Percentiles rank a stretch among this genome's conserved stretches.
phyloP scores from a whole-genome alignment of 2,888 invertebrate genomes.

The Scelioninae gen. 1 region DNA sequence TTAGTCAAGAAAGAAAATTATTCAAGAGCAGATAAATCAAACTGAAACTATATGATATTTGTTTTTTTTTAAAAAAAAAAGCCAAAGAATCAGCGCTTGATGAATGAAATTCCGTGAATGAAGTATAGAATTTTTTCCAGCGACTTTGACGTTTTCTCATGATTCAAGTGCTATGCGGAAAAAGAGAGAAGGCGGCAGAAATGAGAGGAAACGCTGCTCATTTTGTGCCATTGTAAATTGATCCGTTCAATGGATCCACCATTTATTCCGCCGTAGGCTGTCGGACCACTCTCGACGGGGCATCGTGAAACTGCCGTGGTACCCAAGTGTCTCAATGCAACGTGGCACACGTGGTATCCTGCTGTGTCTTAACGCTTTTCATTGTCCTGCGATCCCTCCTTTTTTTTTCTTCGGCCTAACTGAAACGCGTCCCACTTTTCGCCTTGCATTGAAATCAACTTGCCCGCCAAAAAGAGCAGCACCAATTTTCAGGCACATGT shows the following conservation, averaged over 20 bases:
- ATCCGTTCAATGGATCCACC: conserved; percentile 84
- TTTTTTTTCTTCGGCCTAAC: conserved; percentile 74
- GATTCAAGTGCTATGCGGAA: conserved; percentile 59
- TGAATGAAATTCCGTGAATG: conserved; percentile 49
- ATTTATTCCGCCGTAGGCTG: conserved; percentile 79
- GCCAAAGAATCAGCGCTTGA: neutral
- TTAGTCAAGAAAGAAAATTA: conserved; percentile 1
- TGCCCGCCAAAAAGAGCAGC: conserved; percentile 63
- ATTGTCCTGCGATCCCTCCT: conserved; percentile 82
- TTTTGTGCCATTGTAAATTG: conserved; percentile 84
- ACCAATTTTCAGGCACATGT: conserved; percentile 34
- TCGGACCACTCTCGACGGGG: conserved; percentile 77
- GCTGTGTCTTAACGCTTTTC: conserved; percentile 76
- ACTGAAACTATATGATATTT: conserved; percentile 8
- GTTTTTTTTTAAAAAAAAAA: conserved; percentile 26
- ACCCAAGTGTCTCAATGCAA: conserved; percentile 68
- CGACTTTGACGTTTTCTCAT: conserved; percentile 50
- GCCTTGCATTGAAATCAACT: conserved; percentile 43
- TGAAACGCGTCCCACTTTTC: conserved; percentile 69
- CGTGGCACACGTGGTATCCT: conserved; percentile 78
- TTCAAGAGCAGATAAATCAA: conserved; percentile 34
- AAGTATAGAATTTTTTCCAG: conserved; percentile 58
- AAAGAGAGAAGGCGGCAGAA: conserved; percentile 60
- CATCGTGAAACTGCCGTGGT: conserved; percentile 69
- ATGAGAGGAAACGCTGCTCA: conserved; percentile 78